Evolutionary conservation across 2,797 vertebrate genomes (phyloP), one percentile per base, ranked within the genome.

Genomic region (Dermochelys coriacea): DNA sequence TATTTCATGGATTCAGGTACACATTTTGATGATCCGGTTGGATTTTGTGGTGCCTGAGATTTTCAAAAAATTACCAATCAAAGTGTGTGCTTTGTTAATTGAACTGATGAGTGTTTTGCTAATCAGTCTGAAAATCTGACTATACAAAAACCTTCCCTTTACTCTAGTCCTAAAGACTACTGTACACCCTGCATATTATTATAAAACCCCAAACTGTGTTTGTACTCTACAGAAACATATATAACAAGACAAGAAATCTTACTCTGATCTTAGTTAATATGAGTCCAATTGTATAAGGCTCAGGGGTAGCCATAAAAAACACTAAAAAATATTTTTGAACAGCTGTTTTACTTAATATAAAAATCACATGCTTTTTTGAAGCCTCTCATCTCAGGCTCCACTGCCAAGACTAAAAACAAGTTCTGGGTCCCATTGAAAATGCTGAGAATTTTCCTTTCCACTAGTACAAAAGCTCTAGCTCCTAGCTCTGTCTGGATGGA

Each of bases 1-100:
- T 90, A 93, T 94, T 96, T 96, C 94, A 95, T 1, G 0, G 52
- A 94, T 93, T 88, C 96, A 96, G 96, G 91, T 97, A 96, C 90
- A 95, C 27, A 25, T 6, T 94, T 91, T 86, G 16, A 64, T 89
- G 77, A 93, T 91, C n/a, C 88, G 93, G 85, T 91, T 94, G 77
- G 81, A 90, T 89, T 94, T 83, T 23, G 86, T 45, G 23, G 41
- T 45, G 21, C 37, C 23, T 45, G 71, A 74, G 55, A 77, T 92
- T 92, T 93, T 88, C 86, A 84, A 15, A 84, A 91, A 95, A 91
- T 49, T 91, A 31, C 14, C 88, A 93, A 29, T 83, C 81, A 80
- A 34, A 37, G 9, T 59, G 5, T 84, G n/a, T 59, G 90, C 79
- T 77, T 3, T 82, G 81, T 85, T 91, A 95, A 92, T 94, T 95